Evolutionary conservation across 1,140 invertebrate genomes (phyloP), one percentile per base, ranked within the genome.

Genomic region (Piezodorus guildinii): DNA sequence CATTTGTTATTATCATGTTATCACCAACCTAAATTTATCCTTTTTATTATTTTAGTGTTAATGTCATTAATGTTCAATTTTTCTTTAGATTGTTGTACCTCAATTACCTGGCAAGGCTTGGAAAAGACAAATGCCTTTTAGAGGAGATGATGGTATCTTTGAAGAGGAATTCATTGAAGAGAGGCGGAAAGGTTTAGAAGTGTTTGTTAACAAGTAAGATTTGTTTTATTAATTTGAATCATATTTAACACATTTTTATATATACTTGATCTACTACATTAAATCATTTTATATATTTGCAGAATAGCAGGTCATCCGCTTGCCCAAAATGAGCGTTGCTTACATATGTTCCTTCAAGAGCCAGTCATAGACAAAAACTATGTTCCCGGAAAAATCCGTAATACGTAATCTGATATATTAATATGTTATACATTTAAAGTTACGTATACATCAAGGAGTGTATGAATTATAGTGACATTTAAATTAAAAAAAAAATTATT

Each of bases 141-240:
- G 96, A 72, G 87, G 88, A 12, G 96, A 99, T 76, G 96, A 99
- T 83, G 96, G 97, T 59, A 96, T 99, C 71, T 99, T 96, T 78
- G 97, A 99, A 77, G 96, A 98, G 76, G 94, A 96, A 72, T 99
- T 99, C 77, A 99, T 99, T 73, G 97, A 99, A 78, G 94, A 98
- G 70, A 84, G 97, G 71, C 85, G 95, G 74, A 98, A 97, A 85
- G 94, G 94, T 66, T 79, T 99, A 66, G 97, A 99, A 84, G 81
- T 88, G 71, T 99, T 99, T 78, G 89, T 99, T 69, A 99, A 99
- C 78, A 99, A 99, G 90, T 89, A 78, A 78, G 83, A 76, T 60
- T 54, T 5, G 17, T 61, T 65, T 60, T 44, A 45, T 46, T 30
- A 17, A 23, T 9, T 6, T 58, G 27, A 58, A 58, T 6, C 25